Base-by-base conservation (phyloP, 1,140 invertebrate genomes). In the Polypedilum vanderplanki region DNA sequence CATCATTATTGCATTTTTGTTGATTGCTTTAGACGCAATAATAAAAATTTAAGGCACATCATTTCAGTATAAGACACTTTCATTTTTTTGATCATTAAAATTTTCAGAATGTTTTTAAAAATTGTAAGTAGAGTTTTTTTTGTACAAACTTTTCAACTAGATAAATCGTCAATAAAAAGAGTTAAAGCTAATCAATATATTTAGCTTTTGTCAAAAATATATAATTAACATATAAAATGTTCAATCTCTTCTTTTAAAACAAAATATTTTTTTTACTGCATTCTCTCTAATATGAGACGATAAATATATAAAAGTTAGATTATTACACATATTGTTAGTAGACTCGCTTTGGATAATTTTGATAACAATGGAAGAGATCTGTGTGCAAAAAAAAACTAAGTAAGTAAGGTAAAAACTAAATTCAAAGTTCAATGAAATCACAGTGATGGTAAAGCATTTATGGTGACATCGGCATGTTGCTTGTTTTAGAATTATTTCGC, bases 401-500 rank as follows among this genome's bases (percentile, higher is more conserved):
- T 57, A 12, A 57, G 12, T 57, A 57, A 33, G 24, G 24, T 33
- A 33, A 33, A 33, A 33, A 33, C 24, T 33, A 33, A 33, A 33
- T 33, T 33, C 24, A 33, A 33, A 33, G 24, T 57, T 57, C 9
- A n/a, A 12, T 15, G n/a, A 15, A 12, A 57, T 57, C 46, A 57
- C 46, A 57, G 46, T 57, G 46, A 57, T 57, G 46, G 12, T 12
- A 57, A 57, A 57, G 46, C 41, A 12, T 57, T 3, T 57, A 57
- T 15, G 46, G 46, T 57, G 46, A 57, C 46, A 57, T 57, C 10
- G 46, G 46, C 24, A 33, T 33, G 5, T 33, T 33, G 24, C 24
- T 33, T 1, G 9, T 0, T 22, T 70, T 75, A 22, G 76, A 76
- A 75, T 79, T 79, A 78, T 83, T 84, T 78, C 85, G 84, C 65